Evolutionary conservation across 2,113 vertebrate genomes (phyloP).

Genomic region (Kryptolebias marmoratus): DNA sequence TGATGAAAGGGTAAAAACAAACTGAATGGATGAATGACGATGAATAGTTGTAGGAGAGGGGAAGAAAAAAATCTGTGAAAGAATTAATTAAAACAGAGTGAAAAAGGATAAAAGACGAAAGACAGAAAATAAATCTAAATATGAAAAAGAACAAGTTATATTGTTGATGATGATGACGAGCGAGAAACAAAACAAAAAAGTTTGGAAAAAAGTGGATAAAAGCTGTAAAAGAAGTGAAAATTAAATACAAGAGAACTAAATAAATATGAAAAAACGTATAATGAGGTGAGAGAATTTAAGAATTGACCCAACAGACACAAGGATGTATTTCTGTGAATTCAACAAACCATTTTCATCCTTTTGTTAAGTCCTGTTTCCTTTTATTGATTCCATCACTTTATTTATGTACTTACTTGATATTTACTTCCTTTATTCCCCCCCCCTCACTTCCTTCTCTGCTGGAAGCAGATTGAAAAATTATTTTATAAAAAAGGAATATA

Average conservation of each 20-base stretch:
- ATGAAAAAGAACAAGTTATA: not conserved
- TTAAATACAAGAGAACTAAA: not conserved
- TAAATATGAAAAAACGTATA: not conserved
- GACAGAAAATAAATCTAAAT: not conserved
- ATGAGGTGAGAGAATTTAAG: not conserved
- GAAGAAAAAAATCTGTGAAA: not conserved
- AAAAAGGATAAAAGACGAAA: not conserved
- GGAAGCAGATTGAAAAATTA: not conserved
- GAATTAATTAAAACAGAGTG: not conserved
- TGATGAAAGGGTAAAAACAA: not conserved
- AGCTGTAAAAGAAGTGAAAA: not conserved
- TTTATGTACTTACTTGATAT: too few species aligned
- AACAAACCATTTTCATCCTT: too few species aligned
- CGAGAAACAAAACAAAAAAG: not conserved
- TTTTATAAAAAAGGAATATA: not conserved
- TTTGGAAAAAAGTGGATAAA: not conserved
- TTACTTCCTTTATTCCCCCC: too few species aligned
- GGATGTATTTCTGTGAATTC: too few species aligned
- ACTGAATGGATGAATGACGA: slow-evolving; percentile 7
- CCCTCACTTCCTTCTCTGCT: not conserved
- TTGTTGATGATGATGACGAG: not conserved
- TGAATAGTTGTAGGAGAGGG: not conserved
- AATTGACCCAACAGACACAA: not conserved
- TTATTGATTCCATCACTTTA: not conserved
- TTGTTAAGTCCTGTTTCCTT: not conserved